These are phyloP conservation scores for Stenopsyche tienmushanensis DNA, from an alignment of 1,140 invertebrate genomes.

Conservation along the genomic window DNA sequence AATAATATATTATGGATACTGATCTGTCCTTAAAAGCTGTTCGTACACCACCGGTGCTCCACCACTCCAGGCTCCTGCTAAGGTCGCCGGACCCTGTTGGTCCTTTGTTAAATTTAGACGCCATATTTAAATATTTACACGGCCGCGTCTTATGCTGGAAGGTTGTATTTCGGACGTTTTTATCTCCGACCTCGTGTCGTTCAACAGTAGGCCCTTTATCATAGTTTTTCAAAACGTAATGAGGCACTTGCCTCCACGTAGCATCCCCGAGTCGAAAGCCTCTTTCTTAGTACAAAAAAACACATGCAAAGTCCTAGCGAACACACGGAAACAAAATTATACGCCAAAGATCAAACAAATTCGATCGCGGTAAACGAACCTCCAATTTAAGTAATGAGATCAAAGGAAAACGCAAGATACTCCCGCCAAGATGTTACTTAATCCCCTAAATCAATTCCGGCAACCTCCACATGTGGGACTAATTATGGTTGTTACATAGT, in stretches of 20 bases:
- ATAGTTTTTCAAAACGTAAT: background rate
- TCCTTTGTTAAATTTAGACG: conserved; percentile 6
- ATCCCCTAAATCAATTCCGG: background rate
- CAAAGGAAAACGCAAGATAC: background rate
- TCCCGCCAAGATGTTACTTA: background rate
- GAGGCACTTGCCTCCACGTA: background rate
- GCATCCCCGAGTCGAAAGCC: too few species aligned
- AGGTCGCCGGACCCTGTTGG: background rate
- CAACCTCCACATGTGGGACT: background rate
- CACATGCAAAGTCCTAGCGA: too few species aligned
- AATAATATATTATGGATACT: conserved; percentile 42
- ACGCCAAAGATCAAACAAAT: too few species aligned
- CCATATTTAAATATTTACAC: conserved; percentile 1
- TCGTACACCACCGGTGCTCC: conserved; percentile 23
- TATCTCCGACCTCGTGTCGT: background rate
- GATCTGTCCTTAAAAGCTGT: conserved; percentile 40
- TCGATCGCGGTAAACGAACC: too few species aligned
- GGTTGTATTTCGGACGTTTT: background rate
- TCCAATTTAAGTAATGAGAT: background rate
- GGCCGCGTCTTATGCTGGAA: background rate
- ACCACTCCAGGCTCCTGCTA: conserved; percentile 3
- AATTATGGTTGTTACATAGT: background rate
- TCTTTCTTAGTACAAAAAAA: too few species aligned
- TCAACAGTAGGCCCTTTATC: background rate
- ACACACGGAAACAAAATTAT: too few species aligned